Conservation (phyloP, 2,113 vertebrate species). For the Corythornis madagascariensis region DNA sequence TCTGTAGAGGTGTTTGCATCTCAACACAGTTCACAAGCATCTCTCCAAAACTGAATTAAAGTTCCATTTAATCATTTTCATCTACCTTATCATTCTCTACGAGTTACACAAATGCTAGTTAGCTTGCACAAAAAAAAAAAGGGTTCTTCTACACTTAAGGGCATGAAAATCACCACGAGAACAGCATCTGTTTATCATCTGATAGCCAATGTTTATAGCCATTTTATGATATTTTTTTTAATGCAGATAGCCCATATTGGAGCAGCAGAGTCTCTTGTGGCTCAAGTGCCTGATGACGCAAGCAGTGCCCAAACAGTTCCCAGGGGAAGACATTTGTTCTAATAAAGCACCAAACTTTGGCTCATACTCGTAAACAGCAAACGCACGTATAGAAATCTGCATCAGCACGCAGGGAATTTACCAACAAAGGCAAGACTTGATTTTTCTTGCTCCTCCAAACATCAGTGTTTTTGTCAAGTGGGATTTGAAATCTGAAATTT, state of each 20-base stretch:
- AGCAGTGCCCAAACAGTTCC: background rate
- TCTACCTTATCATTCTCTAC: accelerated
- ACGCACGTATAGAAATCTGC: background rate
- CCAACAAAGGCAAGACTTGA: background rate
- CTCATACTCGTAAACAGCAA: background rate
- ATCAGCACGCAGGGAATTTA: background rate
- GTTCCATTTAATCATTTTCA: background rate
- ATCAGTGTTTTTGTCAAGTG: background rate
- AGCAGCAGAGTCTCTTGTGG: background rate
- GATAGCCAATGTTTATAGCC: background rate
- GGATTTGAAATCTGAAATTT: background rate
- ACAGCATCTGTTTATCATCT: background rate
- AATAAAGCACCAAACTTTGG: background rate
- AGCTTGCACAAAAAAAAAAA: background rate
- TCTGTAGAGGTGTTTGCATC: background rate
- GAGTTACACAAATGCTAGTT: background rate
- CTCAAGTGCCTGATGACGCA: background rate
- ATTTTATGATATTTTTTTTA: background rate
- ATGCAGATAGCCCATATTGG: background rate
- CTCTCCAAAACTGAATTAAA: background rate
- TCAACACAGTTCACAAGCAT: background rate
- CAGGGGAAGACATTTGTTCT: background rate
- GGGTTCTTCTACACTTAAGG: background rate
- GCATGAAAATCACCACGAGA: background rate
- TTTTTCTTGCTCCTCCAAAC: background rate